Evolutionary conservation across 2,888 invertebrate species (phyloP), one percentile per base, ranked within the genome.

Genomic region (Lumbricus terrestris): DNA sequence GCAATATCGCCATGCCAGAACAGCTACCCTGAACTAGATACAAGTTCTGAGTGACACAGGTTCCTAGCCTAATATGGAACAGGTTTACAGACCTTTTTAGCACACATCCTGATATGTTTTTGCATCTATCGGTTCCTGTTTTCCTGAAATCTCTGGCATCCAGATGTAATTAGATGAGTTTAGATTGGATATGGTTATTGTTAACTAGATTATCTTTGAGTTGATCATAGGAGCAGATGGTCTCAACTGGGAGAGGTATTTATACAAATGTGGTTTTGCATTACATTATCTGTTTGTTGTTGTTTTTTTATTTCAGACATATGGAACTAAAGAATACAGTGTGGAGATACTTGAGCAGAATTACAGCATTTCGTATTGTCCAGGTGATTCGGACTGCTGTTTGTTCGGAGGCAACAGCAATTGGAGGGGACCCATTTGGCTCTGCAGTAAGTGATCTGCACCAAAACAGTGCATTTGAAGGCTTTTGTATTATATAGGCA

Each of bases 361-460:
- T 20, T 85, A 40, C 88, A 88, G 82, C 29, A 88, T 91, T 5
- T 33, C 90, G 35, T 95, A 95, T 91, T 93, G 93, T 54, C 94
- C 95, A 0, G 95, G 95, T n/a, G 95, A 95, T 90, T 94, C 94
- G 0, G 69, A 88, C 88, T 93, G 93, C 16, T 92, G 93, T 91
- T 91, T 94, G 92, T 95, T 95, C 93, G 95, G 95, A 16, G 95
- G 95, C 4, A 95, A 95, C 93, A 95, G 95, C 91, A 95, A 95
- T 93, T 95, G 95, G 95, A 92, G 95, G 89, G 95, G 95, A 15
- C 95, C 95, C 16, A 93, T 95, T 54, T 95, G 95, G 95, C 91
- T 95, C 11, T 94, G 94, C 90, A 93, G 94, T 92, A 85, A 90
- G 92, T 91, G n/a, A 20, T 11, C 33, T 11, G 23, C 11, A 88